Percentiles rank a stretch among this genome's conserved stretches.
Evolutionary conservation across 2,113 vertebrate genomes (phyloP).

Genomic region (Promerops cafer): DNA sequence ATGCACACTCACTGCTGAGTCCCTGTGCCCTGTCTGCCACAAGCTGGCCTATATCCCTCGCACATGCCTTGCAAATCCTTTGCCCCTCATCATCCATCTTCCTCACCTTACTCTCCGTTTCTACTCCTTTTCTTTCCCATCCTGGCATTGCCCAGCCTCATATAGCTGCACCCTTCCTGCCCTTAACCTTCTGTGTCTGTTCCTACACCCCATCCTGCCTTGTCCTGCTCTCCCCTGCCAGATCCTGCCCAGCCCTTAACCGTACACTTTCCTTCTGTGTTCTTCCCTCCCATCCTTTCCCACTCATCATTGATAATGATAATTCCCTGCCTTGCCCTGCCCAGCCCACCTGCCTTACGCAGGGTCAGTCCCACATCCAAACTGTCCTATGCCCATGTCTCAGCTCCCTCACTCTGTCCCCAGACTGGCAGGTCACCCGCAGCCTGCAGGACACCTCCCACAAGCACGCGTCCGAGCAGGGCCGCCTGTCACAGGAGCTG

Average conservation of each 20-base stretch:
- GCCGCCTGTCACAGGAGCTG: not conserved
- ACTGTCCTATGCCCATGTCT: accelerated
- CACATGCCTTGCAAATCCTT: accelerated
- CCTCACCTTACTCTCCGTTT: accelerated
- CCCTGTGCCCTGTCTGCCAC: not conserved
- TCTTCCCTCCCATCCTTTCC: not conserved
- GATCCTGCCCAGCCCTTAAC: not conserved
- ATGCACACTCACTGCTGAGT: accelerated
- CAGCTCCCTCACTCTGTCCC: not conserved
- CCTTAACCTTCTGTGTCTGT: not conserved
- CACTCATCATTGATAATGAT: too few species aligned
- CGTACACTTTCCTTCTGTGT: accelerated
- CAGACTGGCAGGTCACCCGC: constrained; percentile 34
- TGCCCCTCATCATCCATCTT: not conserved
- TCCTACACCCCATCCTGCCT: not conserved
- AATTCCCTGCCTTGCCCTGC: not conserved
- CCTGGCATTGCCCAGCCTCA: accelerated
- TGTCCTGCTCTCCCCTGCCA: not conserved
- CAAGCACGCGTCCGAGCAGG: not conserved
- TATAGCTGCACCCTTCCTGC: not conserved
- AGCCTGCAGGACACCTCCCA: not conserved
- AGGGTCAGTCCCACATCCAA: accelerated
- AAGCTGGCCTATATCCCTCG: accelerated
- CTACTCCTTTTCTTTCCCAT: not conserved
- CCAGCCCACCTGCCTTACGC: accelerated